phyloP scores from a whole-genome alignment of 2,113 vertebrate species.

The Gadus macrocephalus region DNA sequence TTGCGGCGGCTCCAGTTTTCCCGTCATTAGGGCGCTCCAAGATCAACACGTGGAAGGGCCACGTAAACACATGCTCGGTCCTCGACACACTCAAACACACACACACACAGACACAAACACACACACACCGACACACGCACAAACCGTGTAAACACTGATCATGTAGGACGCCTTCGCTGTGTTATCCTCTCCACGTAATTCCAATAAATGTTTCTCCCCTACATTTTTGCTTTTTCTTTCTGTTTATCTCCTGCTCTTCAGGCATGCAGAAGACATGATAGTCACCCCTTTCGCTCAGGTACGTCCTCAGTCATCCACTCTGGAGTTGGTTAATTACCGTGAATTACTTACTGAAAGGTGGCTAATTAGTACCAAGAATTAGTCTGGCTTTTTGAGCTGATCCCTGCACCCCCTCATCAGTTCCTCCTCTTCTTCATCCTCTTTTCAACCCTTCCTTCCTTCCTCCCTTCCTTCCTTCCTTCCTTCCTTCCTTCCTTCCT shows the following conservation, averaged over 20 bases:
- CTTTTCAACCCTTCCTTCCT: too few species aligned
- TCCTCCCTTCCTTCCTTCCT: too few species aligned
- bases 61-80: constrained; percentile 37
- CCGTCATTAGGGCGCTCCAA: too few species aligned
- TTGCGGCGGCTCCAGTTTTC: too few species aligned
- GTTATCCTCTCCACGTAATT: neutral
- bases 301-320: constrained; percentile 23
- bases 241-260: constrained; percentile 44
- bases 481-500: too few species aligned
- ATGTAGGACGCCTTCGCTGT: constrained; percentile 7
- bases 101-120: constrained; percentile 13
- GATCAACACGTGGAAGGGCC: neutral
- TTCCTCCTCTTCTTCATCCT: too few species aligned
- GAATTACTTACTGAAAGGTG: constrained; percentile 28
- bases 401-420: neutral
- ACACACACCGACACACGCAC: constrained; percentile 13
- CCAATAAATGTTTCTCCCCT: neutral
- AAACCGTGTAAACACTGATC: constrained; percentile 32
- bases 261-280: constrained; percentile 89
- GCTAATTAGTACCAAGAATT: constrained; percentile 51
- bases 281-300: constrained; percentile 95
- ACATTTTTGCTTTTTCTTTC: constrained; percentile 2
- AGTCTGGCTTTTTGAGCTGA: constrained; percentile 19
- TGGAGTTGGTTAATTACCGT: constrained; percentile 33
- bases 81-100: constrained; percentile 12